These are phyloP conservation scores for Trichogramma evanescens DNA, from an alignment of 2,888 invertebrate genomes.

Conservation along the genomic window DNA sequence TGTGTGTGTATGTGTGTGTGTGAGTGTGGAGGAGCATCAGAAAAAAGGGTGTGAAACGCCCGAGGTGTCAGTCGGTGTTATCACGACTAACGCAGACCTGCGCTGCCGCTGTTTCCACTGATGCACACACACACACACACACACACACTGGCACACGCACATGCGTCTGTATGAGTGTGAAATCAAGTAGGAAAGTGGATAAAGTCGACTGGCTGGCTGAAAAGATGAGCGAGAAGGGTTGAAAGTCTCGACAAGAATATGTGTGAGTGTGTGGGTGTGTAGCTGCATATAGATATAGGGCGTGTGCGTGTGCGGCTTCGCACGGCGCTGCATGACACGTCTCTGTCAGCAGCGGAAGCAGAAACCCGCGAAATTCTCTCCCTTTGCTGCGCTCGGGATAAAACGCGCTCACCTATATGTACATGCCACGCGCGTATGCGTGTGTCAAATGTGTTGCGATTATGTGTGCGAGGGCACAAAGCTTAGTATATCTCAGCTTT, in stretches of 20 bases:
- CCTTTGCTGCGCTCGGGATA: background rate
- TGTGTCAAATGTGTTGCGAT: too few relatives aligned
- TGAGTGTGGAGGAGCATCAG: too few relatives aligned
- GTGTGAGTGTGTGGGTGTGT: background rate
- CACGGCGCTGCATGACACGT: background rate
- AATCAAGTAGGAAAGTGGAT: constrained; percentile 17
- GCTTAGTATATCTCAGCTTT: background rate
- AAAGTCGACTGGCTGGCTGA: background rate
- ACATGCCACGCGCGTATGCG: too few relatives aligned
- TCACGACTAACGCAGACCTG: background rate
- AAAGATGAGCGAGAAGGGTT: too few relatives aligned
- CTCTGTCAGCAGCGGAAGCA: constrained; percentile 1
- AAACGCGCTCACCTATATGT: background rate
- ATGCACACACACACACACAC: too few relatives aligned
- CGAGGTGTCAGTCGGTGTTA: background rate
- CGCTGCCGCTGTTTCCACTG: background rate
- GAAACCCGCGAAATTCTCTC: constrained; percentile 12
- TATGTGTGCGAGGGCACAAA: background rate
- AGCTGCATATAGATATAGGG: background rate
- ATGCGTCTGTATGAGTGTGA: constrained; percentile 1
- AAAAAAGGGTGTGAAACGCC: too few relatives aligned
- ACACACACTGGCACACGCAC: too few relatives aligned
- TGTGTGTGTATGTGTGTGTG: too few relatives aligned
- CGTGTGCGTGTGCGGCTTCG: background rate
- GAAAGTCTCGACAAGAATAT: background rate